Conservation (phyloP, 2,888 invertebrate species). For the Clistopyga incitator region DNA sequence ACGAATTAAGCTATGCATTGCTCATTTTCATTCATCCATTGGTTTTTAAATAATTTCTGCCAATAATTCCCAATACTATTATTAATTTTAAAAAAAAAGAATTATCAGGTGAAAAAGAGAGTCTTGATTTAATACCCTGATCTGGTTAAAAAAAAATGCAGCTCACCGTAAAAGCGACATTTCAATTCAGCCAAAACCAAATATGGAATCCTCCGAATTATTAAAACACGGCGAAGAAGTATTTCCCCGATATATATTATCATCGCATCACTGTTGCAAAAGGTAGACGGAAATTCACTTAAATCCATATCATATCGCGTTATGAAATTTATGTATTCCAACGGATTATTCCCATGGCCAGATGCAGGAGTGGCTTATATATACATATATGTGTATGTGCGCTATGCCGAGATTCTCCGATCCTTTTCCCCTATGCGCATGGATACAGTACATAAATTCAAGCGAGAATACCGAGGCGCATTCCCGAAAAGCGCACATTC, state of each 20-base stretch:
- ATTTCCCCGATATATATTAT: not conserved
- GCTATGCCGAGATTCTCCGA: slow-evolving; percentile 27
- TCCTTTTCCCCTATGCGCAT: slow-evolving; percentile 16
- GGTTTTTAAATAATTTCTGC: too few relatives aligned
- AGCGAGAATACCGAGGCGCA: slow-evolving; percentile 54
- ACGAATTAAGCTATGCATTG: not conserved
- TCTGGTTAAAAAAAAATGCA: too few relatives aligned
- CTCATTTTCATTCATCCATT: too few relatives aligned
- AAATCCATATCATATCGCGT: slow-evolving; percentile 32
- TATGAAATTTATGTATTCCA: slow-evolving; percentile 52
- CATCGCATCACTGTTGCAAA: not conserved
- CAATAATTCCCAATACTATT: too few relatives aligned
- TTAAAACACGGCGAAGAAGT: too few relatives aligned
- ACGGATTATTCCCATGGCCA: slow-evolving; percentile 39
- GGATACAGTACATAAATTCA: slow-evolving; percentile 50
- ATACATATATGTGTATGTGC: too few relatives aligned
- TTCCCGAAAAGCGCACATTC: slow-evolving; percentile 60
- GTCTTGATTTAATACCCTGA: too few relatives aligned
- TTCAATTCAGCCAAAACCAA: too few relatives aligned
- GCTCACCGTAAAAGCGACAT: too few relatives aligned
- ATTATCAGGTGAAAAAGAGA: too few relatives aligned
- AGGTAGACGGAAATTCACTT: slow-evolving; percentile 18
- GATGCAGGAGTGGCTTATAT: not conserved
- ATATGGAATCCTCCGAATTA: too few relatives aligned
- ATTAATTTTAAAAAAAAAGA: too few relatives aligned